Base-by-base conservation (phyloP, 2,113 vertebrate genomes). In the Globicephala melas region DNA sequence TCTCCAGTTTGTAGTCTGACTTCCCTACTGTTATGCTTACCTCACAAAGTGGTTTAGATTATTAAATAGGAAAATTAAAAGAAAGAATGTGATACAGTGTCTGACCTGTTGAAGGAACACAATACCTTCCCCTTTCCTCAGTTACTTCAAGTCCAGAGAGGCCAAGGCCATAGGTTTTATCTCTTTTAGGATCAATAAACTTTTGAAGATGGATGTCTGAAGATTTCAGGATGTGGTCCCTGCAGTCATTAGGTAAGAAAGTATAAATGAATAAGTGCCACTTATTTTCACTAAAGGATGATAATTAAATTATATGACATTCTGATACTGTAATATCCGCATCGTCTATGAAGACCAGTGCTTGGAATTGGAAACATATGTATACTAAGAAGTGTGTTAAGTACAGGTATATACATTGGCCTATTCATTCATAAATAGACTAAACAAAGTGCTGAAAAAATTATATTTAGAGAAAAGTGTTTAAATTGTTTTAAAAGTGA, bases 381-480 rank as follows among this genome's bases (percentile, higher is more conserved):
- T 44, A 82, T 63, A 71, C 25, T 33, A 50, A 88, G 6, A 7
- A 50, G n/a, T 65, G 5, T 68, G 58, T 79, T 89, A 89, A 93
- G 31, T 68, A 77, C 8, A 93, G 89, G 60, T 83, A 44, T 50
- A 89, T 74, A 93, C 36, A 74, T 55, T 73, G 23, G n/a, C 71
- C 8, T 86, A n/a, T 87, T 92, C 74, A 97, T 91, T 91, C 73
- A 89, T 94, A 94, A 93, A 95, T n/a, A 96, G 77, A 96, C 92
- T 95, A 96, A 94, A 96, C 94, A 98, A 92, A 96, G 82, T 83
- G 47, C 28, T 38, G 26, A n/a, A 94, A 81, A 94, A 90, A 77
- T 63, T 38, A 71, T 89, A 93, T 77, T 95, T 89, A 85, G 58
- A 97, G 55, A 36, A 91, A 85, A 76, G 36, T 79, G 47, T 73